Percentiles rank a stretch among this genome's conserved stretches.
phyloP scores from a whole-genome alignment of 2,888 invertebrate species.

The Rhopalosiphum nymphaeae region DNA sequence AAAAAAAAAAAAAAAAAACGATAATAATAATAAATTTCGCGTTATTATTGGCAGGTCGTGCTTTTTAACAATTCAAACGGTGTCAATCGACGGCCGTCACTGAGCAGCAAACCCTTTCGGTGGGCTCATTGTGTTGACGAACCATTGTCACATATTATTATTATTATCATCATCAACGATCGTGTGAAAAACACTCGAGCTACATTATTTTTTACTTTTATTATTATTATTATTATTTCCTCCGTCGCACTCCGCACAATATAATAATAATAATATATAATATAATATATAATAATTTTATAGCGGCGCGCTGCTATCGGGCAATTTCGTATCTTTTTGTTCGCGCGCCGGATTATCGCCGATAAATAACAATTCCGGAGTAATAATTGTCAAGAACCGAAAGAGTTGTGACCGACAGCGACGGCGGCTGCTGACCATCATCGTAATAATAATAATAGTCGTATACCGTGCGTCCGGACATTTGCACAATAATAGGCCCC shows the following conservation, averaged over 20 bases:
- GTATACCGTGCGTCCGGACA: conserved; percentile 28
- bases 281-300: conserved; percentile 21
- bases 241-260: not conserved
- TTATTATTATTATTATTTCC: conserved; percentile 42
- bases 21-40: conserved; percentile 58
- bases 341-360: conserved; percentile 34
- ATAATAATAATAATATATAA: conserved; percentile 27
- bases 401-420: conserved; percentile 49
- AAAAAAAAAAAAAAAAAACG: not conserved
- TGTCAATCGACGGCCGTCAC: conserved; percentile 60
- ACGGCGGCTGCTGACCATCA: conserved; percentile 32
- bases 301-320: conserved; percentile 5
- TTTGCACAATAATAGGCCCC: conserved; percentile 64
- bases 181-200: conserved; percentile 62
- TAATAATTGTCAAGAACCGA: conserved; percentile 61
- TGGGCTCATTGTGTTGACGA: conserved; percentile 60
- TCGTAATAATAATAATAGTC: not conserved
- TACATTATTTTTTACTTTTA: conserved; percentile 39
- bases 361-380: conserved; percentile 63
- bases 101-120: conserved; percentile 52
- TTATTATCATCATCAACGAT: conserved; percentile 50
- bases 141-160: conserved; percentile 46
- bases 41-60: conserved; percentile 59
- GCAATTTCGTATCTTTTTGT: conserved; percentile 33
- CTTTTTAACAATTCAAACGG: conserved; percentile 45